These are phyloP conservation scores for Synaphobranchus kaupii DNA, from an alignment of 2,797 vertebrate species.

Conservation along the genomic window DNA sequence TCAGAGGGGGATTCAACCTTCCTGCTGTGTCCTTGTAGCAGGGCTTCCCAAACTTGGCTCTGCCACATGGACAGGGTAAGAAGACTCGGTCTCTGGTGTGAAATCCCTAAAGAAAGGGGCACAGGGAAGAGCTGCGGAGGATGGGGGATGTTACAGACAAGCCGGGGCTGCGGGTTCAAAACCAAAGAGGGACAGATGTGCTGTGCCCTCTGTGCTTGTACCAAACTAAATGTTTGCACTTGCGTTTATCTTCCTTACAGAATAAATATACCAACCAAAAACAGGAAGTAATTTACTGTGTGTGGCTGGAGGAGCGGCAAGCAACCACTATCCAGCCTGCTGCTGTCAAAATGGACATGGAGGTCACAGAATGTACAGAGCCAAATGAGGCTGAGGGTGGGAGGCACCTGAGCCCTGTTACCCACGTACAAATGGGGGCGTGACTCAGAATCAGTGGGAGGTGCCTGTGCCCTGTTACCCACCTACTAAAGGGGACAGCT, in stretches of 20 bases:
- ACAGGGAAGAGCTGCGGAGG: not conserved
- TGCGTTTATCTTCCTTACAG: not conserved
- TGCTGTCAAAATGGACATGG: too few species aligned
- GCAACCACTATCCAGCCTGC: too few species aligned
- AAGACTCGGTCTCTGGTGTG: not conserved
- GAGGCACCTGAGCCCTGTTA: too few species aligned
- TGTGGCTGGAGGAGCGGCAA: not conserved
- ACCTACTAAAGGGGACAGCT: not conserved
- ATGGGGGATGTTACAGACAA: not conserved
- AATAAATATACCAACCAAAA: not conserved
- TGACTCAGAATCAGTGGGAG: not conserved
- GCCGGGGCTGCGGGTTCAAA: not conserved
- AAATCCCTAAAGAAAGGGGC: not conserved
- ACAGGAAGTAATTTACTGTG: not conserved
- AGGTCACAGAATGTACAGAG: too few species aligned
- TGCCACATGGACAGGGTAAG: not conserved
- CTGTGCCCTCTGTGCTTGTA: not conserved
- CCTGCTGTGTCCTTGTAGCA: slow-evolving; percentile 1
- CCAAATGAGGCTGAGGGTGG: too few species aligned
- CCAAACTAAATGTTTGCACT: not conserved
- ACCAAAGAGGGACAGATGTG: not conserved
- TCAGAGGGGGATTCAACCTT: not conserved
- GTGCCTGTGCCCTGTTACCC: not conserved
- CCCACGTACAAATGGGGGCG: not conserved
- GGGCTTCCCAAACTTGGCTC: not conserved